Evolutionary conservation across 2,113 vertebrate genomes (phyloP).

Genomic region (Naja naja): DNA sequence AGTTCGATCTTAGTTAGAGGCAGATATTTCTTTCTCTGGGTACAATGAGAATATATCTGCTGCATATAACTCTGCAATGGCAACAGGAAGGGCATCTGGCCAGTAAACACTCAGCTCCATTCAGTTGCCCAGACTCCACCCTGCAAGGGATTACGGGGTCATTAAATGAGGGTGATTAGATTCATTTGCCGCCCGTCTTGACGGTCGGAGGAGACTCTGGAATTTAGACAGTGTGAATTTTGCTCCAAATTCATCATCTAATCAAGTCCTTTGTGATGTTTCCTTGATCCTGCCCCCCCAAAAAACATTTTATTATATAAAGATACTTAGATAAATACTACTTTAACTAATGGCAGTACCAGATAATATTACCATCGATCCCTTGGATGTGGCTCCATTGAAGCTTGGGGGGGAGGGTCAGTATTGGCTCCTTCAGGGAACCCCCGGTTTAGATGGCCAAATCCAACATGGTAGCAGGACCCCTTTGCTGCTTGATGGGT

Average conservation of each 20-base stretch:
- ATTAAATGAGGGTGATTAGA: too few relatives aligned
- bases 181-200: too few relatives aligned
- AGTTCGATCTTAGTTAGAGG: too few relatives aligned
- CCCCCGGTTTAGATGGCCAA: not conserved
- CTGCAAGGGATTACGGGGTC: too few relatives aligned
- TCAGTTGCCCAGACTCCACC: too few relatives aligned
- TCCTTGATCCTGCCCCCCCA: not conserved
- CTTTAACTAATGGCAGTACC: not conserved
- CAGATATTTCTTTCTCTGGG: too few relatives aligned
- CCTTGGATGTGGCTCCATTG: not conserved
- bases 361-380: not conserved
- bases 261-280: not conserved
- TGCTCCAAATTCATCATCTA: not conserved
- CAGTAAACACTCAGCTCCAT: too few relatives aligned
- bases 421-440: not conserved
- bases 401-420: not conserved
- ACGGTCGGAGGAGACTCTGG: too few relatives aligned
- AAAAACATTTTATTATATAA: not conserved
- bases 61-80: too few relatives aligned
- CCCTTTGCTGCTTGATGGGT: rapidly evolving
- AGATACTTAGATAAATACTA: not conserved
- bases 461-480: not conserved
- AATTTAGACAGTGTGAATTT: not conserved
- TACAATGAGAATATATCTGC: too few relatives aligned
- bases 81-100: too few relatives aligned